Conservation (phyloP, 2,888 invertebrate species). For the Sinhomidia bicolor region DNA sequence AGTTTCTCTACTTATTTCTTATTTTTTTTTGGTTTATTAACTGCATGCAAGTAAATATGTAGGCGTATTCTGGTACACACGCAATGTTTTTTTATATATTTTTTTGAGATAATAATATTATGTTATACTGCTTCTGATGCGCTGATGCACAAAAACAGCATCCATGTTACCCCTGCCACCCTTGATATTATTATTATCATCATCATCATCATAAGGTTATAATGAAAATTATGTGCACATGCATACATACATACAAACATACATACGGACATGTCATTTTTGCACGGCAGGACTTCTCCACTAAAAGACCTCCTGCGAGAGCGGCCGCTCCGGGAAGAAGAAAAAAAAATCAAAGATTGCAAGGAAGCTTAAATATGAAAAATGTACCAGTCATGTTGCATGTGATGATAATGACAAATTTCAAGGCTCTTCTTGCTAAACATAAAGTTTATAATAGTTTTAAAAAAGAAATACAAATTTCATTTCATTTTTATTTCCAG, state of each 20-base stretch:
- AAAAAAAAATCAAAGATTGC: constrained; percentile 51
- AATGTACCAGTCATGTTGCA: too few species aligned
- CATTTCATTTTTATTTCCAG: too few species aligned
- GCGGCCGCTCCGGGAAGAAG: too few species aligned
- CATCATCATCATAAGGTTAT: background rate
- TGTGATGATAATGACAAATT: background rate
- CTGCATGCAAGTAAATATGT: too few species aligned
- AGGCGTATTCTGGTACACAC: too few species aligned
- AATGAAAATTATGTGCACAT: background rate
- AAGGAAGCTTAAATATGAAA: too few species aligned
- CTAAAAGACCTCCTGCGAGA: background rate
- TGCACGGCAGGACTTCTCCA: background rate
- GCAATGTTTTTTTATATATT: background rate
- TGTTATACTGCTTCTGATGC: background rate
- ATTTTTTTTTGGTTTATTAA: background rate
- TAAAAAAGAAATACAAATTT: too few species aligned
- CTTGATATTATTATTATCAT: too few species aligned
- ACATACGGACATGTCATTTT: background rate
- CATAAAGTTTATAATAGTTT: too few species aligned
- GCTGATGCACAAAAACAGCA: background rate
- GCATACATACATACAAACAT: background rate
- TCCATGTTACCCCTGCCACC: background rate
- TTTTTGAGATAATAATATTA: background rate
- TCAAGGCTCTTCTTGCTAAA: too few species aligned
- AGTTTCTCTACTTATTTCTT: constrained; percentile 15